Evolutionary conservation across 2,797 vertebrate genomes (phyloP), one percentile per base, ranked within the genome.

Genomic region (Anguilla megastoma): DNA sequence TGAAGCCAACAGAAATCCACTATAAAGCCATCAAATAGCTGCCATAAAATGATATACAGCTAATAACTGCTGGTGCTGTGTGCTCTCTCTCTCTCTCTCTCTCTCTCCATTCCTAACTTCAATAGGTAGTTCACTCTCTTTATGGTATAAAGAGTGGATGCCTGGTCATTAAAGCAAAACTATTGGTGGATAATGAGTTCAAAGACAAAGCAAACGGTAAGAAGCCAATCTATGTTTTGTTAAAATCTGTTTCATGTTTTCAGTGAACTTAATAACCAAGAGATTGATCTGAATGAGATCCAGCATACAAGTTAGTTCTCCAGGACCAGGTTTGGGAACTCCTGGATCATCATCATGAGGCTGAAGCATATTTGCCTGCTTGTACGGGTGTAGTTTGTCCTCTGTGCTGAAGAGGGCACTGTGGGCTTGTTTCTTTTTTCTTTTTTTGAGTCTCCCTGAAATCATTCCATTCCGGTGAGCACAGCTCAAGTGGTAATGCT

Each of bases 391-490:
- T 86, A 90, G 85, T 90, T 91, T 85, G 30, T 54, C n/a, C 9
- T 24, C 50, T 82, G 66, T 85, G 82, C 93, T 90, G 90, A 89
- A 92, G 93, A 89, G 92, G 93, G 93, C 91, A 90, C 90, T 93
- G 90, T 89, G 86, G 89, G 54, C 90, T 90, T 90, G 45, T 56
- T 30, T 83, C 66, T 84, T 18, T 84, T 30, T 16, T 48, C 5
- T 66, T 27, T 33, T 74, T 66, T 10, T 16, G 71, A 10, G 8
- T 54, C 21, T 45, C 83, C 50, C 63, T 56, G 50, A 36, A 36
- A 41, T 79, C 41, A 48, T 45, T 48, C 76, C 33, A 80, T 48
- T 7, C 76, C 16, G 71, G 33, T 76, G 33, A 2, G 14, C 30
- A 36, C n/a, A 33, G 12, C 24, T 84, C n/a, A 52, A 41, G 33